Conservation (phyloP, 2,113 vertebrate species). For the Strix uralensis region DNA sequence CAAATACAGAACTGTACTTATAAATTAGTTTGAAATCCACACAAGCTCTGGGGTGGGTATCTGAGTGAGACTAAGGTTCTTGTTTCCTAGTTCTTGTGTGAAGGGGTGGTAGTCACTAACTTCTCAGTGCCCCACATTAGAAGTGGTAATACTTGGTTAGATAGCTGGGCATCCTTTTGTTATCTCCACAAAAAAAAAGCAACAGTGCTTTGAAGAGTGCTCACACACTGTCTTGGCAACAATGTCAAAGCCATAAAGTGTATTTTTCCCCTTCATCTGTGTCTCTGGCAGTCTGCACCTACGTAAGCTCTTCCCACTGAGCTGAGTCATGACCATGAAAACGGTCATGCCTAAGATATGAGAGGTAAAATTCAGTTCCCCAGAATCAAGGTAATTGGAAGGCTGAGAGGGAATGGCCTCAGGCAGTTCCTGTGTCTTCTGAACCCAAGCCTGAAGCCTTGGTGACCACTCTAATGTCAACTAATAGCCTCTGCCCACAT, state of each 20-base stretch:
- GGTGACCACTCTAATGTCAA: neutral
- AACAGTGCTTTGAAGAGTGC: neutral
- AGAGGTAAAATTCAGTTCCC: neutral
- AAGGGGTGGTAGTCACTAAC: neutral
- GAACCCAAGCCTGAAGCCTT: neutral
- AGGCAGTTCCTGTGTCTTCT: neutral
- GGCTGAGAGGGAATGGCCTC: neutral
- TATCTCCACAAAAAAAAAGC: neutral
- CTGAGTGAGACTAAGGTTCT: neutral
- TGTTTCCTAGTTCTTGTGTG: neutral
- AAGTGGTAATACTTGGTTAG: neutral
- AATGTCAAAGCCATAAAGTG: neutral
- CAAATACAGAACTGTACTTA: neutral
- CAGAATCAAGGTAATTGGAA: neutral
- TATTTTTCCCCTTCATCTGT: neutral
- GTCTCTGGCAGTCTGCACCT: neutral
- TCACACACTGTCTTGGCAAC: accelerated
- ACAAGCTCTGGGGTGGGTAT: neutral
- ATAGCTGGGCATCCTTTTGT: neutral
- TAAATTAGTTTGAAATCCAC: neutral
- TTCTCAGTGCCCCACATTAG: neutral
- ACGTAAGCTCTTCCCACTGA: neutral
- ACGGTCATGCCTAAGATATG: neutral
- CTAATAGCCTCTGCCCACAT: neutral
- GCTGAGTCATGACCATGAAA: neutral